Evolutionary conservation across 2,797 vertebrate genomes (phyloP).

Genomic region (Chiroxiphia lanceolata): DNA sequence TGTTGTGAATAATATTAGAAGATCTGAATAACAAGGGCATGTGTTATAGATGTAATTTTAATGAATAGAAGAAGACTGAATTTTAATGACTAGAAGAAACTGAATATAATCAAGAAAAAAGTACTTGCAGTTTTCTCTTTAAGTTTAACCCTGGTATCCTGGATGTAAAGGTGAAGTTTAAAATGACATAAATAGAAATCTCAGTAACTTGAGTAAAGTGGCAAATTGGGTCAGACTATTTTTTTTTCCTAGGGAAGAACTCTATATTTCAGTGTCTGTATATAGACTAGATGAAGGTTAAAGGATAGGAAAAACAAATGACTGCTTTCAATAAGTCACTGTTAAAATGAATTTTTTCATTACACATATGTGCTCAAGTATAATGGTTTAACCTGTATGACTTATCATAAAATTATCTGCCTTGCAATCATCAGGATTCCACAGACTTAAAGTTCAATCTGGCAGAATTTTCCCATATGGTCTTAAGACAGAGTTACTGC

Average conservation of each 20-base stretch:
- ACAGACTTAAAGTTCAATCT: neutral
- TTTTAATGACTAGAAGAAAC: slow-evolving; percentile 50
- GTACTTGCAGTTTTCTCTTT: neutral
- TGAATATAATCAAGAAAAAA: slow-evolving; percentile 20
- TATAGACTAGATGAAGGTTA: neutral
- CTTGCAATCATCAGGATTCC: neutral
- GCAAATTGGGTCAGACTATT: neutral
- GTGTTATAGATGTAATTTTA: slow-evolving; percentile 56
- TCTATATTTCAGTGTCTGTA: neutral
- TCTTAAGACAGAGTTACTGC: neutral
- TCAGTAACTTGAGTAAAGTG: neutral
- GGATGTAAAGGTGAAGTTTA: neutral
- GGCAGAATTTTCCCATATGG: neutral
- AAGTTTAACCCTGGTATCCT: neutral
- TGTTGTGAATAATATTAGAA: slow-evolving; percentile 58
- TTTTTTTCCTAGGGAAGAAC: neutral
- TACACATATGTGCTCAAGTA: neutral
- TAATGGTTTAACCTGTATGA: neutral
- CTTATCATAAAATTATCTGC: neutral
- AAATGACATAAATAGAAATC: neutral
- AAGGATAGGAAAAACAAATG: neutral
- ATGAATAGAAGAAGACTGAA: slow-evolving; percentile 34
- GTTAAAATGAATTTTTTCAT: neutral
- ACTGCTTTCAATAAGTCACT: neutral
- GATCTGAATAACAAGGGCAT: slow-evolving; percentile 50